Evolutionary conservation across 2,888 invertebrate genomes (phyloP).

Genomic region (Oasisia sp.): DNA sequence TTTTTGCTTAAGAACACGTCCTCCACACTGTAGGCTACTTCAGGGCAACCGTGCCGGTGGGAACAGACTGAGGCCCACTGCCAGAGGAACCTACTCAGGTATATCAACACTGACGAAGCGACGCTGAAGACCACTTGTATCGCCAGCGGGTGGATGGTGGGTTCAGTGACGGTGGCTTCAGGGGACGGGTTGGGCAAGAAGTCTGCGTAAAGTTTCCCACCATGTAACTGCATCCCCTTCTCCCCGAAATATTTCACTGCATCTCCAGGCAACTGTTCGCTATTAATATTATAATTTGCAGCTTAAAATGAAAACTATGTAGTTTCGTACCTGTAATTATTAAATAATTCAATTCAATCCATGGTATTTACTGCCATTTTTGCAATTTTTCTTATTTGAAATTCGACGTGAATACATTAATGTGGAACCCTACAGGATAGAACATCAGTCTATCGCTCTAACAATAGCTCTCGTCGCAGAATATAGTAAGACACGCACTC

Average conservation of each 20-base stretch:
- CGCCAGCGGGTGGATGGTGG: neutral
- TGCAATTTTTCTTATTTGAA: neutral
- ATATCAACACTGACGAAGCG: neutral
- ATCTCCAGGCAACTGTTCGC: neutral
- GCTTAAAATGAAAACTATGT: neutral
- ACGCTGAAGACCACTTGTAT: neutral
- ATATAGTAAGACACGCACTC: too few species aligned
- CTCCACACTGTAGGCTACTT: neutral
- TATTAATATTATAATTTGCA: neutral
- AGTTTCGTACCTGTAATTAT: neutral
- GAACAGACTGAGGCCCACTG: neutral
- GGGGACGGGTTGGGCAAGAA: neutral
- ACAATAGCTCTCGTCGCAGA: neutral
- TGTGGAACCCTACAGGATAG: neutral
- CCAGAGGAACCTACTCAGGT: neutral
- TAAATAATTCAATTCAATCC: neutral
- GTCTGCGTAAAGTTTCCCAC: neutral
- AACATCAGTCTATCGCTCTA: neutral
- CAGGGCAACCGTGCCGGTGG: neutral
- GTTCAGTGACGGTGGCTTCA: neutral
- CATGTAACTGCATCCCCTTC: neutral
- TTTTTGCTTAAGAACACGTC: neutral
- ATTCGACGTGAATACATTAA: neutral
- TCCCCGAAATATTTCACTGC: neutral
- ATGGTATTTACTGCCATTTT: neutral